phyloP scores from a whole-genome alignment of 2,888 invertebrate species.

The Antitype chi region DNA sequence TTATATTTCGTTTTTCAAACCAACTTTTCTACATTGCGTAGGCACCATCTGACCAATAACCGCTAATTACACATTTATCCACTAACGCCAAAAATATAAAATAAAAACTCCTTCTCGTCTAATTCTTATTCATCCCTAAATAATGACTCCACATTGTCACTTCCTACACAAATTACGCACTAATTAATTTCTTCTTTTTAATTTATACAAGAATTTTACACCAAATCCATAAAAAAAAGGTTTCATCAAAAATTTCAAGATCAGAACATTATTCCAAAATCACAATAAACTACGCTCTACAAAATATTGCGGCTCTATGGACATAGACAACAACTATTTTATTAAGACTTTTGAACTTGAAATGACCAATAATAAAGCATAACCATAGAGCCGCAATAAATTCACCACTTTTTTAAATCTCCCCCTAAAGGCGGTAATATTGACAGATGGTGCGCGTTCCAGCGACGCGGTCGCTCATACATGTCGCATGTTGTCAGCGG shows the following conservation, averaged over 20 bases:
- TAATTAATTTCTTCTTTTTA: slow-evolving; percentile 31
- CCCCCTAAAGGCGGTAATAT: slow-evolving; percentile 36
- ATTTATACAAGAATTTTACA: slow-evolving; percentile 46
- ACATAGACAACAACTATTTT: neutral
- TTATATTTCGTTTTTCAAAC: slow-evolving; percentile 53
- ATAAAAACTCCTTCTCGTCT: neutral
- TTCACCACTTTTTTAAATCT: slow-evolving; percentile 24
- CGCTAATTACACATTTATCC: slow-evolving; percentile 19
- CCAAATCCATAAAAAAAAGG: slow-evolving; percentile 18
- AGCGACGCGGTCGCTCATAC: slow-evolving; percentile 48
- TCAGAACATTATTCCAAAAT: slow-evolving; percentile 36
- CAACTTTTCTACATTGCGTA: slow-evolving; percentile 52
- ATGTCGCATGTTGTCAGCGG: slow-evolving; percentile 51
- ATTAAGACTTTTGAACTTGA: neutral
- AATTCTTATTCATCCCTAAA: slow-evolving; percentile 12
- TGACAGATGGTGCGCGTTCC: slow-evolving; percentile 64
- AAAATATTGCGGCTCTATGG: slow-evolving; percentile 17
- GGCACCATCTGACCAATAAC: slow-evolving; percentile 62
- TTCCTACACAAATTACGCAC: slow-evolving; percentile 27
- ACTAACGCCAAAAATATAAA: slow-evolving; percentile 31
- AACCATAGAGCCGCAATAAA: slow-evolving; percentile 24
- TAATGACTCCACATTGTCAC: slow-evolving; percentile 4
- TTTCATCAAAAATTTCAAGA: slow-evolving; percentile 16
- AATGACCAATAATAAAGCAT: slow-evolving; percentile 6
- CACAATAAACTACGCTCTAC: slow-evolving; percentile 32